phyloP scores from a whole-genome alignment of 2,113 vertebrate species.

The Ptyas mucosa region DNA sequence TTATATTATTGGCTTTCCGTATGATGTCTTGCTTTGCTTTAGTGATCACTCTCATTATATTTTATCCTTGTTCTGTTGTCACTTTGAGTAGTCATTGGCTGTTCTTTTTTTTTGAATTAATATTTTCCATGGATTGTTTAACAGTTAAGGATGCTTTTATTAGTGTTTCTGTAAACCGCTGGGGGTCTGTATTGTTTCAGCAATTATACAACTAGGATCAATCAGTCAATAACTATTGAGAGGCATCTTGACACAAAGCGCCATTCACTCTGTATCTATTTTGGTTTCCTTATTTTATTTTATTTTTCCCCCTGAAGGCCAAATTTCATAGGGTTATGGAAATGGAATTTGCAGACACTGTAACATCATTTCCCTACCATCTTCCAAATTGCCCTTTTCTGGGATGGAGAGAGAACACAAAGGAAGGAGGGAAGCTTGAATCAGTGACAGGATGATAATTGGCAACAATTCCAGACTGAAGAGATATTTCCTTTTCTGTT shows the following conservation, averaged over 20 bases:
- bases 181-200: neutral
- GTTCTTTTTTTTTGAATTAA: neutral
- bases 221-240: neutral
- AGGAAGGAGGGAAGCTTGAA: neutral
- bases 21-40: neutral
- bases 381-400: neutral
- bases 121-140: neutral
- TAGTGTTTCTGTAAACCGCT: neutral
- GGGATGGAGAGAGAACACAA: neutral
- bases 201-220: neutral
- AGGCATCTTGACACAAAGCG: neutral
- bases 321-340: neutral
- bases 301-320: neutral
- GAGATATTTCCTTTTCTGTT: neutral
- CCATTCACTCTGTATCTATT: neutral
- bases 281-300: neutral
- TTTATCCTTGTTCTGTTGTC: neutral
- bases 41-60: neutral
- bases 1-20: neutral
- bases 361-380: neutral
- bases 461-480: neutral
- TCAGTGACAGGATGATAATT: slow-evolving; percentile 21
- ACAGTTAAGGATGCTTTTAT: neutral
- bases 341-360: neutral
- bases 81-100: neutral